phyloP scores from a whole-genome alignment of 2,797 vertebrate genomes.

The Graptemys geographica region DNA sequence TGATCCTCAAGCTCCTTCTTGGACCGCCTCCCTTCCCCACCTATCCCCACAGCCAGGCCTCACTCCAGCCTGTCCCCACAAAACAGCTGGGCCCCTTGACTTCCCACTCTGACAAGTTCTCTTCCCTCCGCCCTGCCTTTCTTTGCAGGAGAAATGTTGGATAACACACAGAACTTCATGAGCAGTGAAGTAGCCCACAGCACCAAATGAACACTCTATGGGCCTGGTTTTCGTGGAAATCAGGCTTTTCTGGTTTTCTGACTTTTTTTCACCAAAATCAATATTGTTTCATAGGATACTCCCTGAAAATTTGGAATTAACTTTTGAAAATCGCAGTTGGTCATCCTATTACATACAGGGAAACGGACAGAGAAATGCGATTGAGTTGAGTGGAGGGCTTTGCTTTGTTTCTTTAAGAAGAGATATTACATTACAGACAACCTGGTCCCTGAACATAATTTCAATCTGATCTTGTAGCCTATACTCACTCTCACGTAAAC shows the following conservation, averaged over 20 bases:
- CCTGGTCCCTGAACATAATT: background rate
- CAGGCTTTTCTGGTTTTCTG: background rate
- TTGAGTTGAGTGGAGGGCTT: background rate
- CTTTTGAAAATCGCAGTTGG: too few species aligned
- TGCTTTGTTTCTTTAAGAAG: background rate
- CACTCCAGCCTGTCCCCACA: background rate
- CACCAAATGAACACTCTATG: rapidly evolving
- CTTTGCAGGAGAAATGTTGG: background rate
- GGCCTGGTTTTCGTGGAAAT: background rate
- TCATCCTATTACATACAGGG: too few species aligned
- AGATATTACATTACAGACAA: background rate
- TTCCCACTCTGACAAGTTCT: background rate
- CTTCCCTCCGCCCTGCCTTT: background rate
- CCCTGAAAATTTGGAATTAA: too few species aligned
- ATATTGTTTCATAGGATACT: too few species aligned
- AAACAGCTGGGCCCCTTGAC: background rate
- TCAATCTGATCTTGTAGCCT: background rate
- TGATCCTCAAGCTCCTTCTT: background rate
- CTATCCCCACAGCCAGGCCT: background rate
- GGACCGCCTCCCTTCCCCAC: background rate
- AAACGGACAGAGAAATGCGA: background rate
- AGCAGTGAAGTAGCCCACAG: background rate
- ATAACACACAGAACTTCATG: background rate
- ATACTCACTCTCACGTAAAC: background rate
- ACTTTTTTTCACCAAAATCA: background rate